Percentiles rank a stretch among this genome's conserved stretches.
Evolutionary conservation across 2,113 vertebrate species (phyloP).

Genomic region (Anarhynchus alexandrinus): DNA sequence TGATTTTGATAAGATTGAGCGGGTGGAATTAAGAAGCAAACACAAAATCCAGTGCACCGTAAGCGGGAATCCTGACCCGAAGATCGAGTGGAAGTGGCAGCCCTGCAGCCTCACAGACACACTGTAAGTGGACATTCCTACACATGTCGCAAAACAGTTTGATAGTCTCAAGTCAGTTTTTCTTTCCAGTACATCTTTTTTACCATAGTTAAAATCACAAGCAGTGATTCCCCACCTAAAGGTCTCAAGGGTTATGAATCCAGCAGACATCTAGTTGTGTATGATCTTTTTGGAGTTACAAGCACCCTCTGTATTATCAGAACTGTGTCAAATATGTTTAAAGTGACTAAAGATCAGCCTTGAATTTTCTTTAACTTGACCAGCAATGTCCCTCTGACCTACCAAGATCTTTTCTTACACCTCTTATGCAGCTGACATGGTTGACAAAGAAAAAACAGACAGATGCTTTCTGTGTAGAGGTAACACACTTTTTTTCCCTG

Average conservation of each 20-base stretch:
- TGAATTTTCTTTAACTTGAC: neutral
- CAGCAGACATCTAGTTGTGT: neutral
- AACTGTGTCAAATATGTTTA: neutral
- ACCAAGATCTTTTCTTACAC: neutral
- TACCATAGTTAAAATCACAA: neutral
- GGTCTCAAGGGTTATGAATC: neutral
- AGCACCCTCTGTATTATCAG: neutral
- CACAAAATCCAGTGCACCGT: conserved; percentile 80
- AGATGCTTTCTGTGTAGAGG: neutral
- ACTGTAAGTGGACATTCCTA: conserved; percentile 7
- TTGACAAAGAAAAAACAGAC: neutral
- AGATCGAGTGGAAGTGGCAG: conserved; percentile 84
- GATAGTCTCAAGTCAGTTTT: neutral
- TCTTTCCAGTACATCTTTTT: neutral
- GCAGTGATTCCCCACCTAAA: neutral
- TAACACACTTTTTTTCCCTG: neutral
- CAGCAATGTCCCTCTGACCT: neutral
- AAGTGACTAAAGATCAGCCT: neutral
- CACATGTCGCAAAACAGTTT: fast-evolving
- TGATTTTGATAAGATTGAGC: conserved; percentile 40
- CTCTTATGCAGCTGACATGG: neutral
- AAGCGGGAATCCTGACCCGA: conserved; percentile 73
- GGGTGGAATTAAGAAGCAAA: conserved; percentile 58
- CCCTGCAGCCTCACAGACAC: conserved; percentile 69
- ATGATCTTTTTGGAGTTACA: neutral